Percentiles rank a stretch among this genome's conserved stretches.
These are phyloP conservation scores for Acridotheres tristis DNA, from an alignment of 2,797 vertebrate genomes.

Conservation along the genomic window DNA sequence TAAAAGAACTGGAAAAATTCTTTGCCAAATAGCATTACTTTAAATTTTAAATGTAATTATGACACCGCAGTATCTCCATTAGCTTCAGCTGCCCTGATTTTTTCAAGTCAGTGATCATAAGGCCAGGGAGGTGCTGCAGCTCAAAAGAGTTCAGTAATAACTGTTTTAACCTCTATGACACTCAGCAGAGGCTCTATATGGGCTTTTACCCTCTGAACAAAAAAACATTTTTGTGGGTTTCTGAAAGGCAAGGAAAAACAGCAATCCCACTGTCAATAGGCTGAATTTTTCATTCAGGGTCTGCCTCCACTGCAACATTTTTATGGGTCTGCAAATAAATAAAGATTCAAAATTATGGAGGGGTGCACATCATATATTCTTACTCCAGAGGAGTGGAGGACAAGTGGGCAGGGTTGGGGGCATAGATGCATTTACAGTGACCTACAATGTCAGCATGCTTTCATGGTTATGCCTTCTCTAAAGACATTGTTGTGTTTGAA, in stretches of 20 bases:
- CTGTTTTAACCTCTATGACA: neutral
- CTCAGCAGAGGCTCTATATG: neutral
- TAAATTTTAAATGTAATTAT: neutral
- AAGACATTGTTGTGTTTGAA: neutral
- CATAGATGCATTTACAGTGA: neutral
- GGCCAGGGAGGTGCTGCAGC: neutral
- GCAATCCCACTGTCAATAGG: neutral
- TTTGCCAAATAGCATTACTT: neutral
- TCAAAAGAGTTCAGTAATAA: neutral
- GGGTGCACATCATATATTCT: neutral
- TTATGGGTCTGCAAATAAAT: neutral
- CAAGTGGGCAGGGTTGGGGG: neutral
- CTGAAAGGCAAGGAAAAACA: neutral
- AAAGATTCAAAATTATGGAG: neutral
- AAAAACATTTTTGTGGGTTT: neutral
- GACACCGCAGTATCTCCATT: neutral
- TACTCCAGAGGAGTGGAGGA: neutral
- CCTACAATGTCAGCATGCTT: neutral
- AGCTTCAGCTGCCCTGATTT: slow-evolving; percentile 19
- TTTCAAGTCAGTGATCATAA: neutral
- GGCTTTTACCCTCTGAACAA: neutral
- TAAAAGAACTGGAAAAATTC: neutral
- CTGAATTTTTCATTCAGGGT: neutral
- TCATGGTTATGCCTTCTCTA: neutral
- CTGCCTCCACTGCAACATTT: neutral